Percentiles rank a stretch among this genome's conserved stretches.
Conservation (phyloP, 1,140 invertebrate species). For the Papilio aristodemus region DNA sequence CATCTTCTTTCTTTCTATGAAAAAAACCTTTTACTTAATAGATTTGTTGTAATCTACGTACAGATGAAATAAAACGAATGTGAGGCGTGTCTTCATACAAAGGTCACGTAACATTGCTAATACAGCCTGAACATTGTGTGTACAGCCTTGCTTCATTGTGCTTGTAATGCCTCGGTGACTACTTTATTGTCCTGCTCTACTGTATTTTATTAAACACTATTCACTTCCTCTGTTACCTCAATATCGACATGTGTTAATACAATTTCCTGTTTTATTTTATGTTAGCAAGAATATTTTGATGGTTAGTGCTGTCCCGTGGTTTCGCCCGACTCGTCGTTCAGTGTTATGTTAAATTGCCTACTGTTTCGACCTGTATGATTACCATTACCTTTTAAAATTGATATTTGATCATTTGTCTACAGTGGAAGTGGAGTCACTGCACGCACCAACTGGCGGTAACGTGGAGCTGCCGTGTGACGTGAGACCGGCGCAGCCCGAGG, state of each 20-base stretch:
- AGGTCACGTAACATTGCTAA: background rate
- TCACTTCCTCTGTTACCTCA: background rate
- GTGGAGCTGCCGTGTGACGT: constrained; percentile 92
- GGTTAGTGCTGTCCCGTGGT: too few species aligned
- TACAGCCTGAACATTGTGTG: background rate
- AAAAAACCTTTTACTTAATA: background rate
- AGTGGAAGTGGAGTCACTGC: constrained; percentile 83
- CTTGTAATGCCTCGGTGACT: background rate
- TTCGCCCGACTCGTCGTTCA: too few species aligned
- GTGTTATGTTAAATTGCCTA: too few species aligned
- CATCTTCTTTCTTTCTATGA: too few species aligned
- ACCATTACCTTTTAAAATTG: too few species aligned
- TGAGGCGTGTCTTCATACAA: background rate
- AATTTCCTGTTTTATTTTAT: background rate
- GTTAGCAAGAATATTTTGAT: too few species aligned
- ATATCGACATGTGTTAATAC: background rate
- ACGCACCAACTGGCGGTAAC: constrained; percentile 87
- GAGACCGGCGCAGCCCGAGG: constrained; percentile 85
- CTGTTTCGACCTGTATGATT: too few species aligned
- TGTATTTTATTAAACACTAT: constrained; percentile 7
- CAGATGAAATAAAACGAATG: background rate
- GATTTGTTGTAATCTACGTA: too few species aligned
- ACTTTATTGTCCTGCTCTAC: background rate
- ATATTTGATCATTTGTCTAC: too few species aligned
- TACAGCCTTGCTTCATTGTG: background rate